phyloP scores from a whole-genome alignment of 2,113 vertebrate species.

The Myocastor coypus region DNA sequence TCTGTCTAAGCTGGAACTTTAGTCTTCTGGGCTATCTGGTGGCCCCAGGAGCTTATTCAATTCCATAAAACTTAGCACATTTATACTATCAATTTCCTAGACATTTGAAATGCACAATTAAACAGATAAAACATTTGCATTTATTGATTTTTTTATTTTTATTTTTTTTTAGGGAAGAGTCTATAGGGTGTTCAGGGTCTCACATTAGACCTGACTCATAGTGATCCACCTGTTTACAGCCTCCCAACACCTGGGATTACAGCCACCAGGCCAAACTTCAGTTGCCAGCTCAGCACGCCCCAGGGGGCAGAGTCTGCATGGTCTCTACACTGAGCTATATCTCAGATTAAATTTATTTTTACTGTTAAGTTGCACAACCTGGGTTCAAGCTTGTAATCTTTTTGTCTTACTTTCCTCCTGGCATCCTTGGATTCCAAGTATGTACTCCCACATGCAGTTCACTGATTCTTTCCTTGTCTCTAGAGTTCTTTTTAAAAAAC shows the following conservation, averaged over 20 bases:
- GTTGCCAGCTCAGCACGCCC: no score
- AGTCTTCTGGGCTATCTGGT: no score
- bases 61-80: neutral
- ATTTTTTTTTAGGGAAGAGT: no score
- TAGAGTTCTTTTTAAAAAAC: no score
- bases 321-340: neutral
- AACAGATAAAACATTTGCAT: neutral
- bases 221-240: no score
- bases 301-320: no score
- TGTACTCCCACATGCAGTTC: neutral
- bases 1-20: no score
- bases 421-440: neutral
- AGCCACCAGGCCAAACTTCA: no score
- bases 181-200: no score
- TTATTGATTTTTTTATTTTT: no score
- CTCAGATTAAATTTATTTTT: neutral
- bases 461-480: neutral
- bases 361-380: neutral
- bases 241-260: no score
- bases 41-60: neutral
- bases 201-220: no score
- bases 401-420: neutral
- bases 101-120: neutral
- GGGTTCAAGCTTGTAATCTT: neutral
- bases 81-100: neutral